phyloP scores from a whole-genome alignment of 2,888 invertebrate species.

The Tenthredo distinguenda region DNA sequence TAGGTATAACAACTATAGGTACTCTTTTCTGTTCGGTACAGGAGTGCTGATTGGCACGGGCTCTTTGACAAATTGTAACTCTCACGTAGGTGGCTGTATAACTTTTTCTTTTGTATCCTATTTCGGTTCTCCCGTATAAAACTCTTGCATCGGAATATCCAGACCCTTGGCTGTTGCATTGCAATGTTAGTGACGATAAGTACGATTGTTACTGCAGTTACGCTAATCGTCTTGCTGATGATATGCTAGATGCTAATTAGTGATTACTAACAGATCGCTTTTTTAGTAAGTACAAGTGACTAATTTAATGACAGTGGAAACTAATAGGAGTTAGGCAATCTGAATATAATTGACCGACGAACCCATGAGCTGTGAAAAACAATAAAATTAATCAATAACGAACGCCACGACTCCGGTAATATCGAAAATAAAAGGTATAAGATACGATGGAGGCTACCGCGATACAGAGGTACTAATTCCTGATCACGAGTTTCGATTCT shows the following conservation, averaged over 20 bases:
- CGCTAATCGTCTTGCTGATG: neutral
- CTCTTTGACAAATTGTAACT: neutral
- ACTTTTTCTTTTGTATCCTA: neutral
- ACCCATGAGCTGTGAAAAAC: neutral
- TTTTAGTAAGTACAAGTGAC: neutral
- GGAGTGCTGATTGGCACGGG: neutral
- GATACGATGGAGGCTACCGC: neutral
- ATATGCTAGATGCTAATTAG: neutral
- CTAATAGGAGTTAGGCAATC: neutral
- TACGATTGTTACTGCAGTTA: neutral
- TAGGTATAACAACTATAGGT: no score
- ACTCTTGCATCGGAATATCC: neutral
- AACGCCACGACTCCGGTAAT: neutral
- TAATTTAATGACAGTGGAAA: neutral
- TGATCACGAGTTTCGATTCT: neutral
- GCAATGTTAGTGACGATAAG: neutral
- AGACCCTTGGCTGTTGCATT: neutral
- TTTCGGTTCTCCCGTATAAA: neutral
- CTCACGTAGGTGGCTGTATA: neutral
- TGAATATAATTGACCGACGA: neutral
- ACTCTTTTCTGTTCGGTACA: neutral
- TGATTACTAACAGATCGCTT: neutral
- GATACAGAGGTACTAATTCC: conserved; percentile 12
- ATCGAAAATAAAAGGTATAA: neutral
- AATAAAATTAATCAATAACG: neutral